phyloP scores from a whole-genome alignment of 2,797 vertebrate species.

The Dromococcyx pavoninus region DNA sequence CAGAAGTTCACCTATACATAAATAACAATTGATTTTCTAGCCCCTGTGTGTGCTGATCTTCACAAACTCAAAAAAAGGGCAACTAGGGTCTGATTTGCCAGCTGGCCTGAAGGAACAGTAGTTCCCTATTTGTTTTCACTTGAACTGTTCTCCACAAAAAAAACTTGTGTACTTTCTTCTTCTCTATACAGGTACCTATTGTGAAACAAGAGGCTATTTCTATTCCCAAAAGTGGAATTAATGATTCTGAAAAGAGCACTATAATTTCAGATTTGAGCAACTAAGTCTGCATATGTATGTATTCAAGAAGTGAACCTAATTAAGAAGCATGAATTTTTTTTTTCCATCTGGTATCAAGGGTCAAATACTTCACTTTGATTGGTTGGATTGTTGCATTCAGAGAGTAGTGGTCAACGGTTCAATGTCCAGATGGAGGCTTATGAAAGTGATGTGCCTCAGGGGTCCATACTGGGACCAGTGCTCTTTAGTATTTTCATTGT shows the following conservation, averaged over 20 bases:
- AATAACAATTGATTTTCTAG: neutral
- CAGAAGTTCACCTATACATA: neutral
- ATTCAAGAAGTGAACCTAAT: neutral
- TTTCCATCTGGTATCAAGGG: neutral
- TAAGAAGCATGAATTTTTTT: neutral
- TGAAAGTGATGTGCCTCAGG: too few relatives aligned
- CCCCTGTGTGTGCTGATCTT: neutral
- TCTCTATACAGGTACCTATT: neutral
- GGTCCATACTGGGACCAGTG: too few relatives aligned
- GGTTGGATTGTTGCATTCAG: too few relatives aligned
- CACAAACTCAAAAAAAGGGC: neutral
- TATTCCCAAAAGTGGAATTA: neutral
- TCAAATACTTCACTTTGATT: neutral
- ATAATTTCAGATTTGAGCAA: slow-evolving; percentile 38
- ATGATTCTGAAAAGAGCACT: neutral
- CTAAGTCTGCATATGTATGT: neutral
- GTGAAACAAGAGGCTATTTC: neutral
- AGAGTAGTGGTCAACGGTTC: too few relatives aligned
- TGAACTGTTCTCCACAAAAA: neutral
- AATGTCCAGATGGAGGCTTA: too few relatives aligned
- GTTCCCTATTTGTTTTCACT: neutral
- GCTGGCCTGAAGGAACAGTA: neutral
- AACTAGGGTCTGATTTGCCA: neutral
- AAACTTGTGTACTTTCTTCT: neutral
- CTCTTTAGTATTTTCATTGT: too few relatives aligned